These are phyloP conservation scores for Porites rus DNA, from an alignment of 92 coral and sea anemone genomes.

Conservation along the genomic window DNA sequence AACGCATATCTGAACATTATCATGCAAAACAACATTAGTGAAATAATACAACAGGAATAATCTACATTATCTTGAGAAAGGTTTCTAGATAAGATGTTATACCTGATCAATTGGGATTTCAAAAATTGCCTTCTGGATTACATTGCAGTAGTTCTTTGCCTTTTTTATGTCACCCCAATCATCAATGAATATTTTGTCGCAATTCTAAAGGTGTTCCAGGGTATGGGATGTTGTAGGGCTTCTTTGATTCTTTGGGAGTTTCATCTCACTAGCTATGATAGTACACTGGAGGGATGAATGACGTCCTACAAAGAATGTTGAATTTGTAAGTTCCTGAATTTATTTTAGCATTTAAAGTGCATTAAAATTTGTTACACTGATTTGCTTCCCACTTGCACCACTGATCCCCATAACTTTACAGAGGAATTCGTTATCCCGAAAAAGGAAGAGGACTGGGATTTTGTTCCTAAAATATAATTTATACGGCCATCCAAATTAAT, in stretches of 20 bases:
- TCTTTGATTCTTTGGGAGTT: neutral
- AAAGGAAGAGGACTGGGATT: neutral
- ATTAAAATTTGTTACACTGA: no score
- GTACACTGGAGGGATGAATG: neutral
- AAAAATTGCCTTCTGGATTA: conserved; percentile 18
- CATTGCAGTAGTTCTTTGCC: neutral
- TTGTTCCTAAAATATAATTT: neutral
- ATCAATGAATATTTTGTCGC: neutral
- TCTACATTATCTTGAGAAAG: neutral
- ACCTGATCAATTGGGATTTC: conserved; percentile 35
- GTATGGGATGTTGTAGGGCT: neutral
- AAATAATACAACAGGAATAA: neutral
- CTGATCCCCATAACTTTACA: conserved; percentile 18
- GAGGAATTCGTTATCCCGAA: neutral
- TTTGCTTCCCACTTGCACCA: conserved; percentile 17
- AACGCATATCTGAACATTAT: conserved; percentile 8
- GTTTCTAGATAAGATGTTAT: neutral
- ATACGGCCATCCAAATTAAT: no score
- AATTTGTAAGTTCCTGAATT: no score
- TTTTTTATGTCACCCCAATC: neutral
- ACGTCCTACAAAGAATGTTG: neutral
- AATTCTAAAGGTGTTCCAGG: neutral
- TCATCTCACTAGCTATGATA: neutral
- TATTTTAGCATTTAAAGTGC: no score
- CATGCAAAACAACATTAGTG: neutral